Conservation (phyloP, 1,140 invertebrate genomes). For the Heterodera schachtii region DNA sequence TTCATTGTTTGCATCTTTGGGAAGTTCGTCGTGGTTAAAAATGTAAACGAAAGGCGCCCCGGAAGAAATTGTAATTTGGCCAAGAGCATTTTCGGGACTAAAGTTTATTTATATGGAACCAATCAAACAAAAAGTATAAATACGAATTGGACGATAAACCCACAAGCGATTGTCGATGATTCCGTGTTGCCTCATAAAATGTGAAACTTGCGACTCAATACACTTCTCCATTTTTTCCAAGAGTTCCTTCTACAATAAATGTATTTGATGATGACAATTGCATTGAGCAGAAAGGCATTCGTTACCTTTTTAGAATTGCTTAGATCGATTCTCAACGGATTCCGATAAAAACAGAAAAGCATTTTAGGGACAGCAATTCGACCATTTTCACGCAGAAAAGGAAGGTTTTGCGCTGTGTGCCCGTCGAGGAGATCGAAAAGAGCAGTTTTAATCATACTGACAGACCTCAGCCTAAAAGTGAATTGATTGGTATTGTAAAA, state of each 20-base stretch:
- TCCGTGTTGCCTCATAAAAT: conserved; percentile 36
- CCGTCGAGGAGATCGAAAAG: conserved; percentile 8
- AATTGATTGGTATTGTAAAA: too few species aligned
- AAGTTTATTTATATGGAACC: background rate
- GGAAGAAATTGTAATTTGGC: conserved; percentile 31
- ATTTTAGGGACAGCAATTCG: conserved; percentile 26
- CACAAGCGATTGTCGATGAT: conserved; percentile 32
- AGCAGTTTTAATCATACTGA: conserved; percentile 7
- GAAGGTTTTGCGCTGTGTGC: background rate
- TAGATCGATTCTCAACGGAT: conserved; percentile 35
- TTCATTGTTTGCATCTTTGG: conserved; percentile 8
- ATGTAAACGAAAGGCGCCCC: conserved; percentile 26
- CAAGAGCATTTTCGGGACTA: conserved; percentile 10
- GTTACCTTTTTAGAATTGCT: conserved; percentile 28
- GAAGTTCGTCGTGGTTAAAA: conserved; percentile 25
- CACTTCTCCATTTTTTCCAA: conserved; percentile 42
- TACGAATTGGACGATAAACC: background rate
- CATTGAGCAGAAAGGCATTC: conserved; percentile 12
- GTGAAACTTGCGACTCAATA: conserved; percentile 28
- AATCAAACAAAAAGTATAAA: too few species aligned
- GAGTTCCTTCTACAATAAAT: conserved; percentile 38
- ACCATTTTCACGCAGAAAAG: conserved; percentile 18
- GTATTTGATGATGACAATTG: background rate
- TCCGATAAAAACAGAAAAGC: conserved; percentile 35
- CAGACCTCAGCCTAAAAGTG: conserved; percentile 18